A percentile compares a stretch with the other conserved stretches of the same genome.
Evolutionary conservation across 1,140 invertebrate genomes (phyloP).

Genomic region (Drosophila parabipectinata): DNA sequence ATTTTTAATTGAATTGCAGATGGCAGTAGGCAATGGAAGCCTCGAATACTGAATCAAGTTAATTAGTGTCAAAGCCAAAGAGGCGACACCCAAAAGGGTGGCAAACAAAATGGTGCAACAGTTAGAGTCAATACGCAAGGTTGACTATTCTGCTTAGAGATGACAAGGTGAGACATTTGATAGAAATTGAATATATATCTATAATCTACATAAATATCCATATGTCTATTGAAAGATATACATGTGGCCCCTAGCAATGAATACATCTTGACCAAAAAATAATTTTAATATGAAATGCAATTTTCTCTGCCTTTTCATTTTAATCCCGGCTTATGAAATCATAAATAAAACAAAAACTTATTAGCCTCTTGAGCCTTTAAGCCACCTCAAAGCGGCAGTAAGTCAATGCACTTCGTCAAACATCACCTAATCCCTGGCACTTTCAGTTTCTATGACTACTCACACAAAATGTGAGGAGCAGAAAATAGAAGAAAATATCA

Average conservation of each 20-base stretch:
- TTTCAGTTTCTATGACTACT: constrained; percentile 62
- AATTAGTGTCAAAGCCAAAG: constrained; percentile 47
- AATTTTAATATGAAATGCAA: neutral
- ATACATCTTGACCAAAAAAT: neutral
- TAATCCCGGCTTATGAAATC: neutral
- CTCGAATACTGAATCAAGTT: constrained; percentile 62
- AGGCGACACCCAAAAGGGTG: neutral
- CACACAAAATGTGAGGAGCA: constrained; percentile 2
- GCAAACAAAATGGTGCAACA: constrained; percentile 1
- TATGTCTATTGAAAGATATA: too few relatives aligned
- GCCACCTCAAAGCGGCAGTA: constrained; percentile 9
- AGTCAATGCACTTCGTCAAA: constrained; percentile 28
- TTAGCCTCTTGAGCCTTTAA: neutral
- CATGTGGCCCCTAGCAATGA: too few relatives aligned
- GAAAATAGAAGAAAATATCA: constrained; percentile 17
- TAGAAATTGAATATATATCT: too few relatives aligned
- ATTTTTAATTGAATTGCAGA: constrained; percentile 81
- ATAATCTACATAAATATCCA: too few relatives aligned
- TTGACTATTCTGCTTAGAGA: constrained; percentile 24
- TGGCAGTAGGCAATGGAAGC: constrained; percentile 44
- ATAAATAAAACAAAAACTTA: neutral
- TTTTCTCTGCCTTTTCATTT: neutral
- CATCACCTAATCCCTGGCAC: constrained; percentile 40
- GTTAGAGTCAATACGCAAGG: neutral
- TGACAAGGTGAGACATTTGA: constrained; percentile 3